phyloP scores from a whole-genome alignment of 2,113 vertebrate genomes.

The Triplophysa dalaica region DNA sequence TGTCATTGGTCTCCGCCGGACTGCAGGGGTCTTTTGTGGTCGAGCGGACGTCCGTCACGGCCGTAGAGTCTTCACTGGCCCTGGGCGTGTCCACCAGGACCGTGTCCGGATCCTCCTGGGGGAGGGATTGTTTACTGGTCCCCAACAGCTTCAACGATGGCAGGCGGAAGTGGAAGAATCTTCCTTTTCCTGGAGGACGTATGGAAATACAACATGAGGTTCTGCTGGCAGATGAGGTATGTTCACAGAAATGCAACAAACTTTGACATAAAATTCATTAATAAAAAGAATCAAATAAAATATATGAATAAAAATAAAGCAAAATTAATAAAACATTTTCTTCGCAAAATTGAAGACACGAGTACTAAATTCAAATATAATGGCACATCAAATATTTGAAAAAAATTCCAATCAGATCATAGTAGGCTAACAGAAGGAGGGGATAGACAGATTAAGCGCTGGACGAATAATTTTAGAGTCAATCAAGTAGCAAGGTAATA shows the following conservation, averaged over 20 bases:
- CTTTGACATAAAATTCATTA: no score
- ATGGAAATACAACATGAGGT: background rate
- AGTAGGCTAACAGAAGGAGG: no score
- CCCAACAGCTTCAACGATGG: constrained; percentile 87
- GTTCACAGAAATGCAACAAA: background rate
- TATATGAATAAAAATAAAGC: no score
- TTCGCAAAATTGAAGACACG: no score
- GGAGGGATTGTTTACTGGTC: constrained; percentile 91
- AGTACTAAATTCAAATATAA: no score
- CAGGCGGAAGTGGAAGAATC: constrained; percentile 91
- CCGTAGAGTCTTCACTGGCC: constrained; percentile 85
- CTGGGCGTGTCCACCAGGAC: constrained; percentile 91
- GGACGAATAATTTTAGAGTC: no score
- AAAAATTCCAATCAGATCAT: no score
- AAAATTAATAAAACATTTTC: no score
- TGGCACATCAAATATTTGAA: no score
- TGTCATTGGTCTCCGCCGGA: constrained; percentile 90
- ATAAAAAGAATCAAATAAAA: no score
- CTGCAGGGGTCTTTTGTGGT: constrained; percentile 90
- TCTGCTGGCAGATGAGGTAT: background rate
- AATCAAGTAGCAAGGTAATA: no score
- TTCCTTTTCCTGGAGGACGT: constrained; percentile 72
- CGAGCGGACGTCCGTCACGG: constrained; percentile 90
- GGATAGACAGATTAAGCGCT: no score
- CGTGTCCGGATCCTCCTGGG: constrained; percentile 95